Evolutionary conservation across 53 echinoderm and acorn worm genomes (phyloP), one percentile per base, ranked within the genome.

Genomic region (Astropecten irregularis): DNA sequence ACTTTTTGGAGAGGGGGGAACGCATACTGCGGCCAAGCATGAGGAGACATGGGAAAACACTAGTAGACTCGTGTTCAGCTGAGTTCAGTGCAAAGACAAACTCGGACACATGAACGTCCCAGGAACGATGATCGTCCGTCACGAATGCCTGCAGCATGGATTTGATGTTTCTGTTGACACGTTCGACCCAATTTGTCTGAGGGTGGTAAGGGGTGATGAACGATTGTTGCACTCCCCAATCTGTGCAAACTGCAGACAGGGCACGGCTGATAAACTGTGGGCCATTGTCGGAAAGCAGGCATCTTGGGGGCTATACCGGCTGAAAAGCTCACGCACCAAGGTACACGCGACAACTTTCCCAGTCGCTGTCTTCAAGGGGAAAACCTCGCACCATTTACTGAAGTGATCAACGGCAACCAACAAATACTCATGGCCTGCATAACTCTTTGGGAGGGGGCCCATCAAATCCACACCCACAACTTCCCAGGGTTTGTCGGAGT

Each of bases 131-230:
- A 52, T 86, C 76, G 19, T 33, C 13, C n/a, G 50, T 21, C 30
- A 60, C 40, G 35, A 77, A 84, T 1, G 84, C 70, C 46, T 87
- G 87, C 27, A 91, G 33, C 88, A 91, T 88, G 19, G 77, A 57
- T 36, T 84, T 88, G 15, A 88, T 19, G 19, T 84, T 88, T 9
- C 81, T 21, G 61, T 91, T 88, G 19, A 84, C 88, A 16, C 88
- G 40, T 54, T 91, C 92, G 11, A 91, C 88, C 92, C 88, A 84
- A 39, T 91, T 91, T 3, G 42, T 56, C 48, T 84, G 84, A 22
- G 71, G 84, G 44, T 84, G 84, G 56, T 84, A 71, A 0, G 71
- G 84, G 1, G 84, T 36, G 20, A 35, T 52, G 34, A 67, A 68
- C 35, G 56, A 6, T 56, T 69, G 84, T 36, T 52, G 35, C 0